Base-by-base conservation (phyloP, 2,113 vertebrate genomes). In the Brachionichthys hirsutus region DNA sequence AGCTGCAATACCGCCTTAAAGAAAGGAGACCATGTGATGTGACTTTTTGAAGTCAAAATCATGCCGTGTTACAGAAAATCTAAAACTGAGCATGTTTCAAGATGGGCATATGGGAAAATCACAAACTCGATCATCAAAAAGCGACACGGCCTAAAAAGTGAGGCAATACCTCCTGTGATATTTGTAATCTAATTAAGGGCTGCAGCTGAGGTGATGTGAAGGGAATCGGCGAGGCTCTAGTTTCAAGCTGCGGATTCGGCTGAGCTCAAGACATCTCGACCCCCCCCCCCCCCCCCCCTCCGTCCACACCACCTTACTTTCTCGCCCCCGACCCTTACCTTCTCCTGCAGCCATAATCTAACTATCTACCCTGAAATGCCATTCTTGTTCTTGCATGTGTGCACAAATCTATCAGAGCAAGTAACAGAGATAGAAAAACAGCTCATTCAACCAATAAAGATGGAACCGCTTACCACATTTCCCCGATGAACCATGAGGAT, bases 401-500 rank as follows among this genome's bases (percentile, higher is more conserved):
- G 58, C 60, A 47, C 48, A 68, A 70, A 81, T 67, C 71, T 72
- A 69, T 63, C 59, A 75, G 64, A 70, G 61, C 51, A 57, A 59
- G 60, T 53, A 61, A 73, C 55, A 42, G 60, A 78, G 64, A 67
- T 50, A 54, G 49, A 71, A 63, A 75, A 77, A 65, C 42, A 44
- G 40, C 41, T 42, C 5, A n/a, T 36, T 59, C 17, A 38, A 60
- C 49, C 22, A 54, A 50, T 47, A 43, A 20, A 83, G 73, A 43
- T n/a, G 58, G 48, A 5, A 50, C 78, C 79, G 92, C 95, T 92
- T 90, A 98, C 97, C 91, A 91, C 91, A 54, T 94, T 93, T 85
- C 95, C 94, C 74, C 94, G 92, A 74, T 94, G 95, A 74, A 94
- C 96, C 97, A 99, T 99, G 73, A 99, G 95, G 78, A 99, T 98